Percentiles rank a stretch among this genome's conserved stretches.
Conservation (phyloP, 2,888 invertebrate species). For the Mesodorylaimus sp. region DNA sequence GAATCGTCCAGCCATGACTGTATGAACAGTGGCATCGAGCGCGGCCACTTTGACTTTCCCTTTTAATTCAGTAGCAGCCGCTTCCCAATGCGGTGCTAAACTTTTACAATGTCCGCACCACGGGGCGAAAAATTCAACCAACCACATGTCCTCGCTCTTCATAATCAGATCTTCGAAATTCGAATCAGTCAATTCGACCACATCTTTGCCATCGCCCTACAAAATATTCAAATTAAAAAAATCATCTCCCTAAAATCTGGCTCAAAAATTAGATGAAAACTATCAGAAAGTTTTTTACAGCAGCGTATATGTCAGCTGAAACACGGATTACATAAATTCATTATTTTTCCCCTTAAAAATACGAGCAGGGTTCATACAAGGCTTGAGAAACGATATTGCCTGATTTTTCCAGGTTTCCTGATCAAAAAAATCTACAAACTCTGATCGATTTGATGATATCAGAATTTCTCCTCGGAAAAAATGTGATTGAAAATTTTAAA, state of each 20-base stretch:
- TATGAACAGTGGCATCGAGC: conserved; percentile 80
- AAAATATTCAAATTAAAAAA: conserved; percentile 1
- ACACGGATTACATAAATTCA: too few species aligned
- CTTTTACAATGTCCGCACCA: conserved; percentile 87
- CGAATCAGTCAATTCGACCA: conserved; percentile 77
- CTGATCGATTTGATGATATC: too few species aligned
- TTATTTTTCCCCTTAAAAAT: too few species aligned
- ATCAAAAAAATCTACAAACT: too few species aligned
- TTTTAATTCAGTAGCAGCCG: conserved; percentile 78
- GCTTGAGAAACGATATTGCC: too few species aligned
- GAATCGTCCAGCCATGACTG: conserved; percentile 57
- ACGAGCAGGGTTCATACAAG: too few species aligned
- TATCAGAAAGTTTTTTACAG: too few species aligned
- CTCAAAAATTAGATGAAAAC: neutral
- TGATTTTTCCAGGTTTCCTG: too few species aligned
- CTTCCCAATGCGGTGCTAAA: conserved; percentile 84
- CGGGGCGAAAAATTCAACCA: conserved; percentile 85
- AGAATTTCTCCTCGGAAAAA: too few species aligned
- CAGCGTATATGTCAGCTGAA: too few species aligned
- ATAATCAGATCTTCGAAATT: conserved; percentile 83
- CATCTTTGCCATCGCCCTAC: conserved; percentile 40
- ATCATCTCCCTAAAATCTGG: neutral
- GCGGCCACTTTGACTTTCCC: conserved; percentile 86
- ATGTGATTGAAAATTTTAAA: too few species aligned
- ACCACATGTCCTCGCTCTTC: conserved; percentile 81